Evolutionary conservation across 2,113 vertebrate genomes (phyloP), one percentile per base, ranked within the genome.

Genomic region (Dromaius novaehollandiae): DNA sequence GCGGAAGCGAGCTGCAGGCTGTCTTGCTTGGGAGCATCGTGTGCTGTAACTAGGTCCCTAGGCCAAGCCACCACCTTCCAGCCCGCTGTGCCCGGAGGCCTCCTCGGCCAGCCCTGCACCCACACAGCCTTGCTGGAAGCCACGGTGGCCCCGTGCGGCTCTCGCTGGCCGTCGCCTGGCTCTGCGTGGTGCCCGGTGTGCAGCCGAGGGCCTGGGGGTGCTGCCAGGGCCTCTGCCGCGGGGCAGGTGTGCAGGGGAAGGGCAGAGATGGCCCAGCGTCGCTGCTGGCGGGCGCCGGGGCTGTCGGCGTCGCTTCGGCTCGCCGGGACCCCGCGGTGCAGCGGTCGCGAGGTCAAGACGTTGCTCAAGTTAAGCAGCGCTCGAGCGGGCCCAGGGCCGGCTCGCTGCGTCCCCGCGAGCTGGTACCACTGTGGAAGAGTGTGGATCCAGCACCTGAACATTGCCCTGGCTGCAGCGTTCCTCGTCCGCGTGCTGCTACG

Each of bases 251-350:
- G 55, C 9, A n/a, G 56, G n/a, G 40, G 28, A 32, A 56, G 55
- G 15, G 16, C 28, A 32, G 55, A 56, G 55, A 46, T 13, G 15
- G 13, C 44, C 44, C 44, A 42, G 42, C 11, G 44, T 13, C 63
- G 12, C 58, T 1, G 0, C 4, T 70, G 36, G 53, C 0, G 1
- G 46, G 58, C 80, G 32, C 68, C 50, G 38, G 40, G 64, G 48
- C 34, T 77, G 53, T 60, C 71, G 4, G 1, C 13, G 44, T 6
- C 3, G 3, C 26, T 9, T 32, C 10, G 34, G 34, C 25, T 77
- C 4, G 1, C 1, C 0, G 1, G 13, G 8, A 7, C 76, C 36
- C 64, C 10, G 0, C 5, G 17, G 26, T 38, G 13, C 11, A 19
- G n/a, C 55, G 10, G 17, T 50, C 40, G 19, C 17, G 3, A 16